Evolutionary conservation across 2,113 vertebrate genomes (phyloP).

Genomic region (Ammodramus savannarum): DNA sequence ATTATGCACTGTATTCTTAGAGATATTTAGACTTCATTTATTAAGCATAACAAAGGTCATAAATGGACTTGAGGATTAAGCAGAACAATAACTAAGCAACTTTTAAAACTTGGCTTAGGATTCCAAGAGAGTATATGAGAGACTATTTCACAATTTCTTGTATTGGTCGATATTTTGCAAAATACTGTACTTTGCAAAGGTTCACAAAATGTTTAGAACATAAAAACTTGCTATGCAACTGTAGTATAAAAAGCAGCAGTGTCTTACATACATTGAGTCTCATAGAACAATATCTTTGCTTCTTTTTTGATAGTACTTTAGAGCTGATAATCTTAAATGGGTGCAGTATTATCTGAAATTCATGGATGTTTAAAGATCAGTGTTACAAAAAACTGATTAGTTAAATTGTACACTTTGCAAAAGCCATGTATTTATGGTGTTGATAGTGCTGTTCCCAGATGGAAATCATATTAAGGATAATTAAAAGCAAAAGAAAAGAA

Average conservation of each 20-base stretch:
- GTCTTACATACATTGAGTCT: not conserved
- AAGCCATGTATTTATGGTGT: not conserved
- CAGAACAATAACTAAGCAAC: not conserved
- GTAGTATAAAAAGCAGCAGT: not conserved
- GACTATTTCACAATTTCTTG: not conserved
- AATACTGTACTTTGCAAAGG: not conserved
- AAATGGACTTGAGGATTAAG: not conserved
- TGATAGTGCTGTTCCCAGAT: not conserved
- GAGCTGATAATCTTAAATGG: not conserved
- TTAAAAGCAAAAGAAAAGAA: not conserved
- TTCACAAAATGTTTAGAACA: not conserved
- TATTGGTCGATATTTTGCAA: not conserved
- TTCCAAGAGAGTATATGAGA: not conserved
- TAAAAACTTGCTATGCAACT: not conserved
- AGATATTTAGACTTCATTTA: not conserved
- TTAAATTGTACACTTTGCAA: not conserved
- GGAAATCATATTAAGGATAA: not conserved
- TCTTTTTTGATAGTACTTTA: not conserved
- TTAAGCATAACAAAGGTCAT: not conserved
- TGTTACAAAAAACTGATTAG: not conserved
- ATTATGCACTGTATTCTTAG: not conserved
- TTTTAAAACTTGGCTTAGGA: slow-evolving; percentile 3
- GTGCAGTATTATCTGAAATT: not conserved
- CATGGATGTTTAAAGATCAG: not conserved
- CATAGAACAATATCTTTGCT: not conserved